Evolutionary conservation across 2,797 vertebrate species (phyloP).

Genomic region (Peromyscus eremicus): DNA sequence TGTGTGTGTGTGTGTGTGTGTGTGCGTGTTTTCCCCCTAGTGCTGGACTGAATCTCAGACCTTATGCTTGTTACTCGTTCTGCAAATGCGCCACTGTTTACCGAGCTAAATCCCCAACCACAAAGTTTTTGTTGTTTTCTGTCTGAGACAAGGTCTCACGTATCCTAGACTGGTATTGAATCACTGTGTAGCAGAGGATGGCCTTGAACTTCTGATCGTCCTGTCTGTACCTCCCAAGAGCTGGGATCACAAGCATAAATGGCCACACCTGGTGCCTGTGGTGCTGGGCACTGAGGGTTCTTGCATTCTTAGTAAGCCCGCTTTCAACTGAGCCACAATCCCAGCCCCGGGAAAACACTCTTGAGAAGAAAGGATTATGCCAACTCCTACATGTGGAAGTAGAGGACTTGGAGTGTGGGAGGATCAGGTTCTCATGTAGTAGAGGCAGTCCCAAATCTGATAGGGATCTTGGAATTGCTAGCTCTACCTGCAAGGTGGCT

Average conservation of each 20-base stretch:
- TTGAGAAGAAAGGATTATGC: neutral
- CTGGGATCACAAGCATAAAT: neutral
- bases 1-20: neutral
- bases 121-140: neutral
- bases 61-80: neutral
- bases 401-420: neutral
- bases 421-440: neutral
- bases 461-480: neutral
- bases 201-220: neutral
- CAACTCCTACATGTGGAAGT: neutral
- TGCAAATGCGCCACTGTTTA: neutral
- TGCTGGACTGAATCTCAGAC: no score
- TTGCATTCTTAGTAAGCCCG: neutral
- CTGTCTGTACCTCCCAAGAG: neutral
- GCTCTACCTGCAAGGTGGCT: neutral
- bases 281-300: neutral
- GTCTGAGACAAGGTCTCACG: neutral
- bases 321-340: neutral
- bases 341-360: neutral
- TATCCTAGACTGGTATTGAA: neutral
- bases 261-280: neutral
- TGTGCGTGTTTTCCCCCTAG: neutral
- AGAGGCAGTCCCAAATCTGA: neutral
- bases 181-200: neutral
- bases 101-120: neutral